Base-by-base conservation (phyloP, 2,888 invertebrate species). In the Chymomyza fuscimana region DNA sequence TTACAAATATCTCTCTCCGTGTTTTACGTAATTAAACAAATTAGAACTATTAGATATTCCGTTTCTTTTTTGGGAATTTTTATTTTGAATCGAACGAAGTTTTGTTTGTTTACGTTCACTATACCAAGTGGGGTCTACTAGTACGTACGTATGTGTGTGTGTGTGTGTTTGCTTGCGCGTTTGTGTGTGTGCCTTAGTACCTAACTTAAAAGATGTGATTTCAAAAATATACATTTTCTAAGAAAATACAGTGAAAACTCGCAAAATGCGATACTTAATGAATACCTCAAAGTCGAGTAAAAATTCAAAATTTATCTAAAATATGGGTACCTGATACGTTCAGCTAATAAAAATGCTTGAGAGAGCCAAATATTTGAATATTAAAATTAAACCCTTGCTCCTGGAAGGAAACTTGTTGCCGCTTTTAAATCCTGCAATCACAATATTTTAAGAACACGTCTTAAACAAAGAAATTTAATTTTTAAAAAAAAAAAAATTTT, bases 31-130 rank as follows among this genome's bases (percentile, higher is more conserved):
- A 46, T 46, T 46, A 46, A 46, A 46, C 40, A 46, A 12, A 46
- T 12, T 46, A 46, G 40, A 46, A 46, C 40, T 46, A 46, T 12
- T 46, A 12, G 40, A 46, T 46, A 46, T 46, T 46, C 40, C 12
- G 40, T 46, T 46, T 46, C 12, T 46, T 46, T 46, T 46, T 46
- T 36, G 12, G 40, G 40, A 12, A 46, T 46, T 46, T 12, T 10
- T 46, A 46, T 46, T 46, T 46, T 12, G 12, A 46, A 46, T 46
- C 40, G 10, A 46, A 10, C 10, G 4, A 46, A 46, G 40, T 46
- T 46, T 46, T 46, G 32, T 46, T 64, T 50, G 62, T 61, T 72
- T 59, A 71, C 51, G 40, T 52, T 63, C 61, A 36, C 12, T 12
- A 3, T 46, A 46, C 4, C 40, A 46, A 46, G 40, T 46, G 40